These are phyloP conservation scores for Malurus alboscapulatus DNA, from an alignment of 2,113 vertebrate genomes.

Conservation along the genomic window DNA sequence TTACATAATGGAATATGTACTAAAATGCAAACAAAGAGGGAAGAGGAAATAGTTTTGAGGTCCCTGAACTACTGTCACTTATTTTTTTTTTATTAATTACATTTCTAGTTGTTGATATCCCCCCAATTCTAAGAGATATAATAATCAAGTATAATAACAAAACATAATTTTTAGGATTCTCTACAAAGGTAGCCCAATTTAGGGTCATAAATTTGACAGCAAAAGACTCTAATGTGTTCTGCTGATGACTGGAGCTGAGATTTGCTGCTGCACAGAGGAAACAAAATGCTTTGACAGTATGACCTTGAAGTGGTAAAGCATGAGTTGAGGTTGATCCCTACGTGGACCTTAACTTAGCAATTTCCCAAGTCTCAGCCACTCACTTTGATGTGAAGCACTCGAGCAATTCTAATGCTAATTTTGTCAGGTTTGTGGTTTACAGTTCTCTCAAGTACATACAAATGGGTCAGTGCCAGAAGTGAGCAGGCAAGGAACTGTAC, in stretches of 20 bases:
- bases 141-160: not conserved
- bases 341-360: not conserved
- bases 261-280: constrained; percentile 4
- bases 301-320: constrained; percentile 36
- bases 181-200: not conserved
- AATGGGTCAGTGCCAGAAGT: constrained; percentile 13
- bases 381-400: constrained; percentile 35
- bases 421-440: not conserved
- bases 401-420: constrained; percentile 51
- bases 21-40: not conserved
- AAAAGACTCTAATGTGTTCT: not conserved
- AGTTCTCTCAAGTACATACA: constrained; percentile 17
- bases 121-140: not conserved
- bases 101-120: not conserved
- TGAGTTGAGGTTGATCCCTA: not conserved
- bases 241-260: not conserved
- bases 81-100: not conserved
- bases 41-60: not conserved
- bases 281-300: not conserved
- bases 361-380: constrained; percentile 28
- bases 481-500: constrained; percentile 41
- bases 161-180: not conserved
- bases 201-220: not conserved
- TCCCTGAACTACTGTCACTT: not conserved
- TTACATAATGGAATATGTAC: not conserved